A percentile compares a stretch with the other conserved stretches of the same genome.
These are phyloP conservation scores for Camponotus pennsylvanicus DNA, from an alignment of 1,140 invertebrate genomes.

Conservation along the genomic window DNA sequence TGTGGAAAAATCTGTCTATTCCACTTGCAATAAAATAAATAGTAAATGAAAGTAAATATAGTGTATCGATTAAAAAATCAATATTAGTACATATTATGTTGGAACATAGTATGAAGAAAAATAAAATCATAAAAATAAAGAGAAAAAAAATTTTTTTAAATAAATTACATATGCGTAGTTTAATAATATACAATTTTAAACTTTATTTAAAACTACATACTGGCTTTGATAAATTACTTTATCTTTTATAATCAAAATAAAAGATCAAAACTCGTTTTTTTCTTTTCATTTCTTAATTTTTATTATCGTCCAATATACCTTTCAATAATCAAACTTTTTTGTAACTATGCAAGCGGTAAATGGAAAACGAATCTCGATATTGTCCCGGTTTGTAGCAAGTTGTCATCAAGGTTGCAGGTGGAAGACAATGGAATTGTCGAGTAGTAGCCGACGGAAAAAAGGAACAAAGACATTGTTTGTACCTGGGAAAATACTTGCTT, in stretches of 20 bases:
- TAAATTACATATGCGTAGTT: neutral
- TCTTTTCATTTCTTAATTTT: neutral
- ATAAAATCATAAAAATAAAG: neutral
- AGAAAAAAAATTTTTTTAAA: neutral
- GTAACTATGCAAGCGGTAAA: neutral
- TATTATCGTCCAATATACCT: neutral
- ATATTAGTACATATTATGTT: too few species aligned
- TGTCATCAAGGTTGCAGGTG: conserved; percentile 14
- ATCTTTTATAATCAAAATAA: neutral
- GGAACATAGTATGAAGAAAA: too few species aligned
- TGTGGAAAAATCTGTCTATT: too few species aligned
- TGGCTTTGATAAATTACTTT: neutral
- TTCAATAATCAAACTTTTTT: conserved; percentile 33
- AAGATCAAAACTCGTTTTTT: neutral
- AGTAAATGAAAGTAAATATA: too few species aligned
- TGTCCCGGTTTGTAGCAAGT: conserved; percentile 36
- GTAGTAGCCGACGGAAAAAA: conserved; percentile 29
- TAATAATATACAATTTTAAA: neutral
- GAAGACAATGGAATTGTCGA: conserved; percentile 46
- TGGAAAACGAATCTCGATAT: conserved; percentile 52
- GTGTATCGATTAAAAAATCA: too few species aligned
- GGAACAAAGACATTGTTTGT: conserved; percentile 60
- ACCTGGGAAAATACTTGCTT: conserved; percentile 54
- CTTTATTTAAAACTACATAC: neutral
- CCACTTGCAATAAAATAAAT: too few species aligned